phyloP scores from a whole-genome alignment of 2,113 vertebrate species.

The Megaceryle torquata region DNA sequence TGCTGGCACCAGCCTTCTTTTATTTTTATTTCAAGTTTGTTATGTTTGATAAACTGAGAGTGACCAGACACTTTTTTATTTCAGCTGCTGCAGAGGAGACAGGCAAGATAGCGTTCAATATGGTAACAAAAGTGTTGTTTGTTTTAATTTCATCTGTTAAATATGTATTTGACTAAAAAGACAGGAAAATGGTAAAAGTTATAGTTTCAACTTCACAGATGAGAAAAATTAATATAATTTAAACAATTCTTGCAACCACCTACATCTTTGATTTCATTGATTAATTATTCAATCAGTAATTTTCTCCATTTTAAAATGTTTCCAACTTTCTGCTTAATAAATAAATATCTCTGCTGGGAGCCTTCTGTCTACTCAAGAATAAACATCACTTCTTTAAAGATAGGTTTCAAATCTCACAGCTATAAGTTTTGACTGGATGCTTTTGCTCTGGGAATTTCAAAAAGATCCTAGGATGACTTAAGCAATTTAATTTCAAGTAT shows the following conservation, averaged over 20 bases:
- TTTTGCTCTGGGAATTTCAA: background rate
- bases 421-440: background rate
- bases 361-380: background rate
- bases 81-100: background rate
- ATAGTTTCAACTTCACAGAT: background rate
- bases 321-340: background rate
- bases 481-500: background rate
- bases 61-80: background rate
- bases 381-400: background rate
- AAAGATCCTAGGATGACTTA: background rate
- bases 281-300: background rate
- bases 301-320: background rate
- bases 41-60: conserved; percentile 18
- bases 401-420: background rate
- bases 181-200: background rate
- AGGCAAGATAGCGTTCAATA: fast-evolving
- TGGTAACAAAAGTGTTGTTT: background rate
- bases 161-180: background rate
- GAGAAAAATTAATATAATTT: background rate
- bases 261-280: background rate
- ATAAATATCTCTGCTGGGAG: background rate
- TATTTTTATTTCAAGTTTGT: background rate
- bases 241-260: background rate
- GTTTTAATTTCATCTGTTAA: background rate
- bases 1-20: background rate